Evolutionary conservation across 2,797 vertebrate genomes (phyloP), one percentile per base, ranked within the genome.

Genomic region (Spea hammondii): DNA sequence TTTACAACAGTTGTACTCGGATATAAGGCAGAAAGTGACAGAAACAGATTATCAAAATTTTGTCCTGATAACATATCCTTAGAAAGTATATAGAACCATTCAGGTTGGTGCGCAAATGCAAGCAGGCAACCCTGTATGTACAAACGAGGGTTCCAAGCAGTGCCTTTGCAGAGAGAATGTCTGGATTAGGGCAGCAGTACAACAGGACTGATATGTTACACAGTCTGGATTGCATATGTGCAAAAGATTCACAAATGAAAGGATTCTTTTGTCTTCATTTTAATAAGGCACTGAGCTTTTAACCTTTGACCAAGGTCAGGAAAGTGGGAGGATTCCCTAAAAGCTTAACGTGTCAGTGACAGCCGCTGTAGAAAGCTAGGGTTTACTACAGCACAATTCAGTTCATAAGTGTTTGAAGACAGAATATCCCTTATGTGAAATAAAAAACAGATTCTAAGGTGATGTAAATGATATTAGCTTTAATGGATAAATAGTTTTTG

Each of bases 201-300:
- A 32, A 32, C 32, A 46, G 54, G 75, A 73, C 55, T 77, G 76
- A 78, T 55, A 68, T 80, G 53, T 70, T 1, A 65, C 84, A 79
- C 55, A 8, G 87, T 90, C 89, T 90, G 89, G 89, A 85, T 90
- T 88, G 88, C 89, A 90, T 89, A 90, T 90, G 89, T 89, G 86
- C 87, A 82, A 87, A 85, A 86, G 89, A 90, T 90, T 90, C 89
- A 89, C 89, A 86, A 77, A 82, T 89, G 82, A 84, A 81, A 85
- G 87, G 87, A 84, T 17, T 70, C 83, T 86, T 85, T 85, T 87
- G 83, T 85, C 5, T 85, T 71, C 83, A 86, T 85, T 87, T 87
- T 70, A 87, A 88, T 86, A 86, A 86, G 88, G 86, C 87, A 82
- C 85, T 72, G 87, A 85, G 88, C 89, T 90, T 90, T 90, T 90